Percentiles rank a stretch among this genome's conserved stretches.
phyloP scores from a whole-genome alignment of 2,888 invertebrate genomes.

The Callimorpha dominula region DNA sequence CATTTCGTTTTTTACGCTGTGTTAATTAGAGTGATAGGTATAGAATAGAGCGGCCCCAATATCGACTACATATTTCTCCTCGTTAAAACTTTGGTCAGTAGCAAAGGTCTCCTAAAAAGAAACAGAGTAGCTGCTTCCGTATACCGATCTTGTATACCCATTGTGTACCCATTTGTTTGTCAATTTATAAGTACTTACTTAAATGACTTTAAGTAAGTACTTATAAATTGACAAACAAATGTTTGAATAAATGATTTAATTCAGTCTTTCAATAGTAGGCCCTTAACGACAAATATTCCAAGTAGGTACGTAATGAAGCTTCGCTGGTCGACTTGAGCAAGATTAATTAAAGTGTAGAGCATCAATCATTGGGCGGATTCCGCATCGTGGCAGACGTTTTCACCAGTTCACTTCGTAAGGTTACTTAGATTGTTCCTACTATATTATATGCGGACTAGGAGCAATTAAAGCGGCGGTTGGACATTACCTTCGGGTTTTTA shows the following conservation, averaged over 20 bases:
- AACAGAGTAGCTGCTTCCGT: not conserved
- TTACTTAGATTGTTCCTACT: conserved; percentile 52
- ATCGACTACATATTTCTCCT: too few species aligned
- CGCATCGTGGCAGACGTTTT: conserved; percentile 61
- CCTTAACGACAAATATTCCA: conserved; percentile 59
- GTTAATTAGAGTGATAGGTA: not conserved
- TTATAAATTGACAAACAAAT: conserved; percentile 8
- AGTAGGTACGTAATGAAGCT: conserved; percentile 69
- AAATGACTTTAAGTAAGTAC: not conserved
- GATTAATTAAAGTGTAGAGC: conserved; percentile 80
- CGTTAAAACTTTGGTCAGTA: not conserved
- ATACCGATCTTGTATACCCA: not conserved
- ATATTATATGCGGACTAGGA: conserved; percentile 34
- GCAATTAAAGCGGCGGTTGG: not conserved
- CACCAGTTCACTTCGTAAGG: conserved; percentile 58
- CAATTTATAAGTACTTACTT: conserved; percentile 8
- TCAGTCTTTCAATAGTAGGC: conserved; percentile 19
- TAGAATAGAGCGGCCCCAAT: not conserved
- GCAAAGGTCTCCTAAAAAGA: not conserved
- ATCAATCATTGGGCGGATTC: conserved; percentile 80
- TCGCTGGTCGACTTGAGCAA: conserved; percentile 72
- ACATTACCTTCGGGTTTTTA: not conserved
- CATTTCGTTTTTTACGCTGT: too few species aligned
- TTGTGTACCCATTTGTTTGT: conserved; percentile 1
- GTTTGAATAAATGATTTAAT: conserved; percentile 5